Conservation (phyloP, 2,113 vertebrate genomes). For the Rynchops niger region DNA sequence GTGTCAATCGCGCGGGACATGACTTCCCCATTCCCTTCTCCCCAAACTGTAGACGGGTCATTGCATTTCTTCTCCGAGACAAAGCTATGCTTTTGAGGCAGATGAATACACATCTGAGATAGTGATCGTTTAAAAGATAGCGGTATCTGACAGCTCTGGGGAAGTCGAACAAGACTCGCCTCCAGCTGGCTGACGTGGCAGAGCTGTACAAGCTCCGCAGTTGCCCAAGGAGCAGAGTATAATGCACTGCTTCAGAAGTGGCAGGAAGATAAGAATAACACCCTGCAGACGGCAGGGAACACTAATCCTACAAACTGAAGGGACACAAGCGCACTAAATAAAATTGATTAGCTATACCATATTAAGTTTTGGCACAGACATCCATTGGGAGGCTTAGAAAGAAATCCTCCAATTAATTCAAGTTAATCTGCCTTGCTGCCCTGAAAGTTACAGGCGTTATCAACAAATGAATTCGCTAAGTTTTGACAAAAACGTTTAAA, state of each 20-base stretch:
- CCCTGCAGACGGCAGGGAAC: neutral
- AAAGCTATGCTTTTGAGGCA: neutral
- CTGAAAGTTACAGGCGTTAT: neutral
- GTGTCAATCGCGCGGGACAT: neutral
- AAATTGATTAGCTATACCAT: neutral
- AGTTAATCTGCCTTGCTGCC: neutral
- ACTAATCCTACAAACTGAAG: neutral
- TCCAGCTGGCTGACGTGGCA: neutral
- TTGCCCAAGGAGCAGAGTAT: neutral
- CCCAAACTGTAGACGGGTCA: neutral
- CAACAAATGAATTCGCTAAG: neutral
- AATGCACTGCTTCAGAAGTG: neutral
- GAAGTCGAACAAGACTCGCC: neutral
- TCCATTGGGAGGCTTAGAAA: neutral
- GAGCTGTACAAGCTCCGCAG: neutral
- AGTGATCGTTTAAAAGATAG: neutral
- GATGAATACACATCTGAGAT: neutral
- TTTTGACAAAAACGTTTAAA: neutral
- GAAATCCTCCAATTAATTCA: conserved; percentile 13
- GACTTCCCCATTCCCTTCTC: neutral
- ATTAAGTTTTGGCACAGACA: neutral
- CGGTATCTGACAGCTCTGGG: neutral
- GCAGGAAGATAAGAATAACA: neutral
- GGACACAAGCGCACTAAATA: neutral
- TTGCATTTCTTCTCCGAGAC: neutral